A percentile compares a stretch with the other conserved stretches of the same genome.
Conservation (phyloP, 2,113 vertebrate species). For the Glaucomys volans region DNA sequence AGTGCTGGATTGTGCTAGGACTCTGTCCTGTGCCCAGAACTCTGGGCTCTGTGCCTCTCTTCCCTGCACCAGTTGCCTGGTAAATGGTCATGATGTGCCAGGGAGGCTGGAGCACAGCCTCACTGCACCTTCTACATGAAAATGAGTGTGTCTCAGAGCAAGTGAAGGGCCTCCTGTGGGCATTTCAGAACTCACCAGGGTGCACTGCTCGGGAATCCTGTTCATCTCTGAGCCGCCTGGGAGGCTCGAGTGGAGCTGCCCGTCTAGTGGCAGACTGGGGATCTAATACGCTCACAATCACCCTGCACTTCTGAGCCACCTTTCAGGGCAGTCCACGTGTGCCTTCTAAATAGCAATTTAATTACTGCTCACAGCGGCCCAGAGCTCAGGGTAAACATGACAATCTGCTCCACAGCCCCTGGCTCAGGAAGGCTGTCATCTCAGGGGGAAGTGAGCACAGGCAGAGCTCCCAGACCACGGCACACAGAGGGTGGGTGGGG, state of each 20-base stretch:
- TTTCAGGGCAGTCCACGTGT: neutral
- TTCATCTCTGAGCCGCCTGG: neutral
- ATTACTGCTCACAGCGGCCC: constrained; percentile 3
- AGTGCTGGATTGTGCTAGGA: neutral
- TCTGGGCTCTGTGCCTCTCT: neutral
- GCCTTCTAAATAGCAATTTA: constrained; percentile 10
- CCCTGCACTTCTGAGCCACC: neutral
- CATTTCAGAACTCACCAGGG: neutral
- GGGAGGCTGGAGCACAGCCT: neutral
- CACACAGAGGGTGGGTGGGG: neutral
- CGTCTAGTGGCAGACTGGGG: neutral
- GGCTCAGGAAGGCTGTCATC: neutral
- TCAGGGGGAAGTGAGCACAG: neutral
- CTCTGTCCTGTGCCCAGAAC: too few species aligned
- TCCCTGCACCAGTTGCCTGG: neutral
- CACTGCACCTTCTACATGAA: neutral
- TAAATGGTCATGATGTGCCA: neutral
- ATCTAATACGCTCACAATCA: constrained; percentile 27
- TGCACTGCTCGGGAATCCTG: neutral
- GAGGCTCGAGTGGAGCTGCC: neutral
- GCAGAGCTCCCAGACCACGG: neutral
- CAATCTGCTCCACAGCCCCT: neutral
- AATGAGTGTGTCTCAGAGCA: neutral
- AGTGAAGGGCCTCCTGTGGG: neutral
- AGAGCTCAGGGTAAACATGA: neutral